Evolutionary conservation across 2,797 vertebrate species (phyloP).

Genomic region (Macrochelys suwanniensis): DNA sequence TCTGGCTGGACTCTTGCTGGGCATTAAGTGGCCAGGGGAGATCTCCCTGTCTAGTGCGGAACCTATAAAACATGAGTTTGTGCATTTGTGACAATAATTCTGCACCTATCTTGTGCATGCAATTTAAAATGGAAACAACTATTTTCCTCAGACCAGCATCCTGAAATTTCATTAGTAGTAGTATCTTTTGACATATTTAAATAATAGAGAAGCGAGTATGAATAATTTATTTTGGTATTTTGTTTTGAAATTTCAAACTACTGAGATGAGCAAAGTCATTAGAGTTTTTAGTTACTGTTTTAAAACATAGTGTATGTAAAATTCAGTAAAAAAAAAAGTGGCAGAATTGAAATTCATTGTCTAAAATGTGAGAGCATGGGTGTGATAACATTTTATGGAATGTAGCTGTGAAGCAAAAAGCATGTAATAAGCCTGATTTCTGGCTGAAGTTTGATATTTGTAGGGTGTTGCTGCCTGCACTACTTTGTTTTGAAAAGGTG

Average conservation of each 20-base stretch:
- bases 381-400: background rate
- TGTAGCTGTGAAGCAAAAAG: background rate
- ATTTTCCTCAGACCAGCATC: background rate
- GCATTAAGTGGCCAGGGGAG: too few relatives aligned
- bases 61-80: too few relatives aligned
- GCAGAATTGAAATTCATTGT: too few relatives aligned
- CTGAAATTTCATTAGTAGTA: background rate
- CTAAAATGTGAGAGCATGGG: background rate
- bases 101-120: background rate
- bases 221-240: background rate
- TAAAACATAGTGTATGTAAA: background rate
- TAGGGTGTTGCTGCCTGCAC: slow-evolving; percentile 7
- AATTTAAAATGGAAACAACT: background rate
- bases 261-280: background rate
- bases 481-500: slow-evolving; percentile 17
- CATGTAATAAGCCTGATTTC: background rate
- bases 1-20: too few relatives aligned
- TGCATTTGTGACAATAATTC: background rate
- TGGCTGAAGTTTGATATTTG: slow-evolving; percentile 14
- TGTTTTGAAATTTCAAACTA: background rate
- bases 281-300: background rate
- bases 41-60: too few relatives aligned
- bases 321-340: background rate
- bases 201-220: background rate
- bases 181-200: background rate